Base-by-base conservation (phyloP, 1,140 invertebrate species). In the Drosophila mauritiana region DNA sequence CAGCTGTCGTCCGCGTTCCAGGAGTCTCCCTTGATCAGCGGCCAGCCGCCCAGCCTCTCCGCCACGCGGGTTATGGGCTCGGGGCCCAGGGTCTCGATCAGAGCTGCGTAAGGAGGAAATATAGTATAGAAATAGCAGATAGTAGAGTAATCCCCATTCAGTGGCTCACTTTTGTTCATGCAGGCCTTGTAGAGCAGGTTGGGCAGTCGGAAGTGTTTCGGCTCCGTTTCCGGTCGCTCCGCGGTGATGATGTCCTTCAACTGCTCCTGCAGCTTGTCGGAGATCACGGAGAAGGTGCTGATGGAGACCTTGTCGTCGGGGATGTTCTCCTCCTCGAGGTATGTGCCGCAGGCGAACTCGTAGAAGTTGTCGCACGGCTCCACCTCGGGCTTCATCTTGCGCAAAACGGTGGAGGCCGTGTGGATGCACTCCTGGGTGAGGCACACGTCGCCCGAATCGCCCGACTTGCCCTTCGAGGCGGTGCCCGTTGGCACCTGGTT, bases 301-400 rank as follows among this genome's bases (percentile, higher is more conserved):
- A 97, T 94, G 1, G 95, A 95, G 0, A 96, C 95, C 91, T 96
- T 96, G 81, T 97, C 96, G 65, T 97, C 96, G 0, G 96, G 96
- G 42, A 97, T 97, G n/a, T 94, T 93, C 1, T 95, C 95, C 42
- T 94, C 94, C 62, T 95, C 94, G 5, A 96, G 91, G 92, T 96
- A 97, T 3, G 94, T 94, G 5, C 97, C 96, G 80, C 97, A 97
- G 0, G 96, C 94, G 75, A 97, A 98, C 69, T 88, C 80, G 90
- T 98, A 98, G 92, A 98, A 99, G 91, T 98, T 97, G 64, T 97
- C 95, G 85, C 98, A 99, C 0, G 98, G 98, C 81, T 98, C 95
- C 0, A 96, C 94, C 11, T 93, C 93, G 1, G 93, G 86, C 74
- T 97, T 96, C 94, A 97, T 96, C 78, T 96, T 96, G 15, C 94